These are phyloP conservation scores for Emydoidea blandingii DNA, from an alignment of 2,797 vertebrate species.

Conservation along the genomic window DNA sequence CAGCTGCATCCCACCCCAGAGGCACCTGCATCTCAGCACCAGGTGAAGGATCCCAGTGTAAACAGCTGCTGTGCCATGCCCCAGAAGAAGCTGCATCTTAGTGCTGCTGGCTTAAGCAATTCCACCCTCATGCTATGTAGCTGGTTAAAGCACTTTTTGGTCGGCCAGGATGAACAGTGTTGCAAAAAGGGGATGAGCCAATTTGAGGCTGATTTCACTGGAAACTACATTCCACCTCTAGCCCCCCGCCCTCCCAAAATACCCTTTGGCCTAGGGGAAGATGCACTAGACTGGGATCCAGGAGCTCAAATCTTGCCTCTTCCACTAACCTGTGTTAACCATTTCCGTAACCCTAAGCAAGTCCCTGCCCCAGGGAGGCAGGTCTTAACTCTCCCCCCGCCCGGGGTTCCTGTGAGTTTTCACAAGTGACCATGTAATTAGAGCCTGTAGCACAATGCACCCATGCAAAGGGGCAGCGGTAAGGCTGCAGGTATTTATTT, in stretches of 20 bases:
- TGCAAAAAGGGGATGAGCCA: neutral
- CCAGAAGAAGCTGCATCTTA: neutral
- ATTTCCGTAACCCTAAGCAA: neutral
- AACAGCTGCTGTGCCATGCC: neutral
- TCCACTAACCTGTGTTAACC: neutral
- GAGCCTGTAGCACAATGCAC: neutral
- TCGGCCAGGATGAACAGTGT: neutral
- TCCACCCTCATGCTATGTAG: neutral
- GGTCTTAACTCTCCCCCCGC: neutral
- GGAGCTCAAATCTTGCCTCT: neutral
- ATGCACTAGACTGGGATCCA: neutral
- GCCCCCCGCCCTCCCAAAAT: neutral
- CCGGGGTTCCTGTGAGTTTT: neutral
- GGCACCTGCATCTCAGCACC: neutral
- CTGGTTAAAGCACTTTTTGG: neutral
- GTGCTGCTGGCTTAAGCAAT: neutral
- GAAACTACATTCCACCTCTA: neutral
- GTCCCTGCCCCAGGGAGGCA: neutral
- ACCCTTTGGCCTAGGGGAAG: neutral
- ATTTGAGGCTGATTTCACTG: neutral
- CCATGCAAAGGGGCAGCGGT: neutral
- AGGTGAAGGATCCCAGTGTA: neutral
- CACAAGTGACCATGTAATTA: neutral
- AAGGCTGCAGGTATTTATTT: neutral
- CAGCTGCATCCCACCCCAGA: neutral